A percentile compares a stretch with the other conserved stretches of the same genome.
phyloP scores from a whole-genome alignment of 2,797 vertebrate genomes.

The Molossus alvarezi region DNA sequence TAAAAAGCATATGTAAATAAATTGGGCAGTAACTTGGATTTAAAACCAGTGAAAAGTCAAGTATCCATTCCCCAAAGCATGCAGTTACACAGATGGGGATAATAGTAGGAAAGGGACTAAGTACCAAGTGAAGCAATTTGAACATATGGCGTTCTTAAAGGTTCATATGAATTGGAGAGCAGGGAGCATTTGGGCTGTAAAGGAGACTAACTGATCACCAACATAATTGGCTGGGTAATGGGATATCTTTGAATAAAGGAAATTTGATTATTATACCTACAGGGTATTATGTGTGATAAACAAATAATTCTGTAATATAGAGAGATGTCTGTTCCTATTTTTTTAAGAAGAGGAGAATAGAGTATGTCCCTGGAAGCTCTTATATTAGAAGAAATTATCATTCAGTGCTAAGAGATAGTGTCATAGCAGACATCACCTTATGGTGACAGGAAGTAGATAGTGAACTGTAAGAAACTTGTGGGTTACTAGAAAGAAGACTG shows the following conservation, averaged over 20 bases:
- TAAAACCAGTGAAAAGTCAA: constrained; percentile 76
- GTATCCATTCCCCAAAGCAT: constrained; percentile 72
- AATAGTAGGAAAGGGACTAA: constrained; percentile 79
- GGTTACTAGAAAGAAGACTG: background rate
- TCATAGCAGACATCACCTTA: background rate
- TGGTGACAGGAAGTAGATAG: background rate
- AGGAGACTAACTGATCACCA: constrained; percentile 81
- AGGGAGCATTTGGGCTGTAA: constrained; percentile 77
- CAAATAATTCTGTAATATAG: constrained; percentile 69
- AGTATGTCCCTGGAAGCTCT: background rate
- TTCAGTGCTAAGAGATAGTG: constrained; percentile 7
- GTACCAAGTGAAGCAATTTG: constrained; percentile 78
- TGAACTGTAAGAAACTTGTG: constrained; percentile 1
- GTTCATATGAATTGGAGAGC: constrained; percentile 79
- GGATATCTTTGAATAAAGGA: constrained; percentile 71
- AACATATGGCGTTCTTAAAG: constrained; percentile 86
- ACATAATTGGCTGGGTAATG: constrained; percentile 81
- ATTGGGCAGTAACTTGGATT: constrained; percentile 74
- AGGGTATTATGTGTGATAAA: constrained; percentile 75
- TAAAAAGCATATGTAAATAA: constrained; percentile 80
- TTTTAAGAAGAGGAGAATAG: background rate
- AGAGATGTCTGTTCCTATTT: background rate
- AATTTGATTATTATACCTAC: constrained; percentile 72
- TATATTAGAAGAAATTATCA: background rate
- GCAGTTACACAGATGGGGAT: constrained; percentile 83